These are phyloP conservation scores for Eueides isabella DNA, from an alignment of 1,140 invertebrate genomes.

Conservation along the genomic window DNA sequence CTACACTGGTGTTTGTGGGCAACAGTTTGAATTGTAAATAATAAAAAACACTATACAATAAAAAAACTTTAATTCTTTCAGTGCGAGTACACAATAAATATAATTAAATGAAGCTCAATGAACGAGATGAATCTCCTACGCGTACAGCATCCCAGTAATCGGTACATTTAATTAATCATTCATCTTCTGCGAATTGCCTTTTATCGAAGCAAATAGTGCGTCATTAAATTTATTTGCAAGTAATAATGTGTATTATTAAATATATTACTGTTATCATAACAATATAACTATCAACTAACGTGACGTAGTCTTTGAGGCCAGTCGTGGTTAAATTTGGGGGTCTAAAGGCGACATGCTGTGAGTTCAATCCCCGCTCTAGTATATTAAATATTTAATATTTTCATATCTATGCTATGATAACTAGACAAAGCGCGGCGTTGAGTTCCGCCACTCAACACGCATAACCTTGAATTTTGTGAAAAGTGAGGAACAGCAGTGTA, in stretches of 20 bases:
- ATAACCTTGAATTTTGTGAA: no score
- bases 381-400: no score
- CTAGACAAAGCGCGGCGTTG: no score
- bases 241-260: neutral
- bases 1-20: neutral
- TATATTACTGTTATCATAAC: no score
- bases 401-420: no score
- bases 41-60: neutral
- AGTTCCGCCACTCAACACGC: no score
- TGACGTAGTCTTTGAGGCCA: no score
- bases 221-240: neutral
- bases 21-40: neutral
- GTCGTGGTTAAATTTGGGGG: no score
- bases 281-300: no score
- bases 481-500: no score
- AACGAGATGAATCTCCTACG: neutral
- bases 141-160: neutral
- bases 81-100: neutral
- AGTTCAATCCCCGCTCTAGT: no score
- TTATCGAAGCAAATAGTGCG: neutral
- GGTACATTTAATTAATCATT: constrained; percentile 16
- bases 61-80: neutral
- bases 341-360: no score
- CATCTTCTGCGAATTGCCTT: constrained; percentile 7
- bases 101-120: neutral